A percentile compares a stretch with the other conserved stretches of the same genome.
phyloP scores from a whole-genome alignment of 2,797 vertebrate species.

The Phrynocephalus guinanensis region DNA sequence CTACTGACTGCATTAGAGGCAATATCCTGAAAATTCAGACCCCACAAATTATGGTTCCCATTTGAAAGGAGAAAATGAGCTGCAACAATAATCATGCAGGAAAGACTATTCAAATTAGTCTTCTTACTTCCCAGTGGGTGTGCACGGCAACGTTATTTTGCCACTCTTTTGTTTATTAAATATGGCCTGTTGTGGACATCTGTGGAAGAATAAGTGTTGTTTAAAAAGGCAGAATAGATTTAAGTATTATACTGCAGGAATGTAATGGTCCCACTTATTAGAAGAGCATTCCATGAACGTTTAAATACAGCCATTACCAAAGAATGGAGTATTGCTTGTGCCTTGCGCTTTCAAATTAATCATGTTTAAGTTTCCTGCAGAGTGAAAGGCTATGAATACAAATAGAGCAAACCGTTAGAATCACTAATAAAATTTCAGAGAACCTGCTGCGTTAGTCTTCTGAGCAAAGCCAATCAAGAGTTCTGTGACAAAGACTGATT shows the following conservation, averaged over 20 bases:
- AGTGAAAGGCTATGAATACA: slow-evolving; percentile 49
- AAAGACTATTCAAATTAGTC: slow-evolving; percentile 36
- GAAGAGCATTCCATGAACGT: slow-evolving; percentile 21
- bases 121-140: slow-evolving; percentile 25
- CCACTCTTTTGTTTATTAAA: slow-evolving; percentile 12
- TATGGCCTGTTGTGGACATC: slow-evolving; percentile 15
- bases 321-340: slow-evolving; percentile 24
- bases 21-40: slow-evolving; percentile 25
- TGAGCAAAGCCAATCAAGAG: neutral
- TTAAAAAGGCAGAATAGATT: slow-evolving; percentile 30
- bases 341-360: slow-evolving; percentile 48
- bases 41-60: slow-evolving; percentile 22
- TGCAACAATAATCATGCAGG: slow-evolving; percentile 35
- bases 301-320: slow-evolving; percentile 43
- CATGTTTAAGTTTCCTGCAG: slow-evolving; percentile 56
- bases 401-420: slow-evolving; percentile 43
- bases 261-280: slow-evolving; percentile 38
- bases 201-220: slow-evolving; percentile 22
- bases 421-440: slow-evolving; percentile 30
- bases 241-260: slow-evolving; percentile 45
- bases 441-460: neutral
- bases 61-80: slow-evolving; percentile 32
- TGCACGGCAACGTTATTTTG: neutral
- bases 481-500: neutral
- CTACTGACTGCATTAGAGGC: slow-evolving; percentile 24